Conservation (phyloP, 2,797 vertebrate genomes). For the Leptoclinus maculatus region DNA sequence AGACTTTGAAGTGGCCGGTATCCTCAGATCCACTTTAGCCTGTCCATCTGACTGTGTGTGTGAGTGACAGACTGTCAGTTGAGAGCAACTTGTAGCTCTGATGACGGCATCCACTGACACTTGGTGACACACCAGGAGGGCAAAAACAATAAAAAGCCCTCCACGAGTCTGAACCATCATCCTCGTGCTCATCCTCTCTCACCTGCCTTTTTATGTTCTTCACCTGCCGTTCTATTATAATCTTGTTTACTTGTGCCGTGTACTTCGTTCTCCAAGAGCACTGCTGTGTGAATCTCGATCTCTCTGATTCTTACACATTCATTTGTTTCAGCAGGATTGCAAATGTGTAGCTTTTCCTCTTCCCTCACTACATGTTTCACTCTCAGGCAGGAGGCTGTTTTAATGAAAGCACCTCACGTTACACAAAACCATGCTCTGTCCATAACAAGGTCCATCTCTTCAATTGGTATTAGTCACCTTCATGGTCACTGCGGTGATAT, state of each 20-base stretch:
- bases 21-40: constrained; percentile 47
- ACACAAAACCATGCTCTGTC: neutral
- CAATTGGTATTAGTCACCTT: constrained; percentile 4
- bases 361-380: neutral
- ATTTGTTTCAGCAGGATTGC: constrained; percentile 24
- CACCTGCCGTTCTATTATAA: neutral
- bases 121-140: constrained; percentile 20
- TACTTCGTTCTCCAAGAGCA: neutral
- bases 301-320: constrained; percentile 8
- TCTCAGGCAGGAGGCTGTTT: neutral
- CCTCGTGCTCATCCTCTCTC: neutral
- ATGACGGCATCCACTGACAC: constrained; percentile 46
- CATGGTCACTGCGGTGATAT: neutral
- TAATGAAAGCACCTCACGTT: neutral
- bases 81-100: constrained; percentile 42
- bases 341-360: constrained; percentile 14
- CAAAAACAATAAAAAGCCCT: constrained; percentile 4
- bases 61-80: constrained; percentile 50
- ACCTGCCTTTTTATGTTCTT: neutral
- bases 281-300: neutral
- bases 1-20: constrained; percentile 23
- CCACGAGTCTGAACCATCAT: constrained; percentile 2
- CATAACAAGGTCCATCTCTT: constrained; percentile 4
- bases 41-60: constrained; percentile 41
- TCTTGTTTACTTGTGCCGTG: constrained; percentile 1